phyloP scores from a whole-genome alignment of 2,888 invertebrate genomes.

The Mactromeris polynyma region DNA sequence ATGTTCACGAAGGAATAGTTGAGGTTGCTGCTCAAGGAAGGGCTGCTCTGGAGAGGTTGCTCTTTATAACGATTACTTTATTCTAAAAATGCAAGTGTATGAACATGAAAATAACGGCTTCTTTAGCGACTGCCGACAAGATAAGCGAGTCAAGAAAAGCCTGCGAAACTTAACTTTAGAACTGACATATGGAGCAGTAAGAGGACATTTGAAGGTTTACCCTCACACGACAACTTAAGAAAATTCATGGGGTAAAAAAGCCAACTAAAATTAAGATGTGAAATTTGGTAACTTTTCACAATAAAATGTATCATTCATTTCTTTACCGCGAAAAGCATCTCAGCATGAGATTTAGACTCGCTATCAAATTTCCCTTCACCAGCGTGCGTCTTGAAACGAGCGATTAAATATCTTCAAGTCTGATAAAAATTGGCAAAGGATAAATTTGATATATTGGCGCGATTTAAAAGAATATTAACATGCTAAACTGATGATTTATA shows the following conservation, averaged over 20 bases:
- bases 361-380: neutral
- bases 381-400: conserved; percentile 6
- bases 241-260: neutral
- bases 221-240: neutral
- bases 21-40: no score
- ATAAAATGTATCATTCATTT: conserved; percentile 2
- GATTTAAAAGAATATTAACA: neutral
- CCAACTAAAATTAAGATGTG: neutral
- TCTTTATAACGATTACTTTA: no score
- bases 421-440: neutral
- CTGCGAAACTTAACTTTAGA: no score
- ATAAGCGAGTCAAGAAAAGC: no score
- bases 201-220: neutral
- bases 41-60: no score
- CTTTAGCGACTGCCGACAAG: no score
- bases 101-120: no score
- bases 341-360: neutral
- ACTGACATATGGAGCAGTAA: neutral
- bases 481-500: neutral
- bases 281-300: conserved; percentile 13
- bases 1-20: no score
- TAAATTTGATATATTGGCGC: conserved; percentile 19
- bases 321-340: neutral
- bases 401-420: neutral
- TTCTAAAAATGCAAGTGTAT: no score